Conservation (phyloP, 2,888 invertebrate species). For the Meiosimyza platycephala region DNA sequence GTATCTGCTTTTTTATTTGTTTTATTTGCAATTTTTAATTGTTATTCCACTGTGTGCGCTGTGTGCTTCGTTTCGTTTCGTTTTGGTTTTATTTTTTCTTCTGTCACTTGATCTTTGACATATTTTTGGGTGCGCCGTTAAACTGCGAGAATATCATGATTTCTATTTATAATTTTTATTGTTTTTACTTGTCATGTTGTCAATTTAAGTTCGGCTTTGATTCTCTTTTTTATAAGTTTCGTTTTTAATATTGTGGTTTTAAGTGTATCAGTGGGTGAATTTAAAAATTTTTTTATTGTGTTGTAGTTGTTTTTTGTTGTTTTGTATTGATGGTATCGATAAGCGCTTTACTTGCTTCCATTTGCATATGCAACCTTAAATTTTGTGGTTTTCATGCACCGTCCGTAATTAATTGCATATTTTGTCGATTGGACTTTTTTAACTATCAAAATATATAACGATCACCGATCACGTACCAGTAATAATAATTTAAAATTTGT, state of each 20-base stretch:
- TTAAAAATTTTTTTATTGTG: not conserved
- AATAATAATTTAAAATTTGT: conserved; percentile 52
- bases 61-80: conserved; percentile 37
- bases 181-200: conserved; percentile 33
- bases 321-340: conserved; percentile 6
- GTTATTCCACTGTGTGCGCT: conserved; percentile 56
- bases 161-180: not conserved
- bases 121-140: conserved; percentile 57
- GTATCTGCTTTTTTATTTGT: conserved; percentile 21
- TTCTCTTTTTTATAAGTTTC: not conserved
- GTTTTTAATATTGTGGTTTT: conserved; percentile 30
- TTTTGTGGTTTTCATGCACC: conserved; percentile 50
- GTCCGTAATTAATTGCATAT: conserved; percentile 60
- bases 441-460: not conserved
- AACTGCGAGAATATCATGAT: not conserved
- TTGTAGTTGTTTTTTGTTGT: conserved; percentile 14
- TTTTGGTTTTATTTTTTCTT: conserved; percentile 28
- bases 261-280: conserved; percentile 54
- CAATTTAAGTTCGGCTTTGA: conserved; percentile 13
- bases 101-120: conserved; percentile 58
- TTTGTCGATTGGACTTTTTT: conserved; percentile 44
- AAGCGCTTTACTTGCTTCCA: conserved; percentile 35
- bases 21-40: conserved; percentile 46
- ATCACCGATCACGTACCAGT: conserved; percentile 34
- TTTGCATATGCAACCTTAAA: conserved; percentile 51